phyloP scores from a whole-genome alignment of 1,140 invertebrate species.

The Gonioctena quinquepunctata region DNA sequence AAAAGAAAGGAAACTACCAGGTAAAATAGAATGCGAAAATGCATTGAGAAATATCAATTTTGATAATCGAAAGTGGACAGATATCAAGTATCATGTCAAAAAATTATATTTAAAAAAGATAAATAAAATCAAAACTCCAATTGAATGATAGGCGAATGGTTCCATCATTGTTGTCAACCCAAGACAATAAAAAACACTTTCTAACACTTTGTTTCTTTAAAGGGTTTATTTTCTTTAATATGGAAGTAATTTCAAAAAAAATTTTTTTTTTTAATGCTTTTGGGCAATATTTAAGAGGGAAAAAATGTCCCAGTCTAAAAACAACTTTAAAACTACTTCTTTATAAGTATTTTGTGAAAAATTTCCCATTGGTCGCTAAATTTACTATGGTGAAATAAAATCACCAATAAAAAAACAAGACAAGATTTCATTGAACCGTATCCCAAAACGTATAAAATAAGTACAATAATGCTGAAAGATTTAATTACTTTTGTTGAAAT shows the following conservation, averaged over 20 bases:
- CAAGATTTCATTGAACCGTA: too few relatives aligned
- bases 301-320: not conserved
- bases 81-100: not conserved
- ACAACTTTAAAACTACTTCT: not conserved
- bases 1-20: not conserved
- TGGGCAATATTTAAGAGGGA: not conserved
- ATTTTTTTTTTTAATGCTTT: too few relatives aligned
- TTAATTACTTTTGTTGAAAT: too few relatives aligned
- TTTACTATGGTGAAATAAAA: too few relatives aligned
- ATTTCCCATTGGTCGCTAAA: too few relatives aligned
- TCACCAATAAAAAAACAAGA: too few relatives aligned
- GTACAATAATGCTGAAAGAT: too few relatives aligned
- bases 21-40: not conserved
- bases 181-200: too few relatives aligned
- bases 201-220: not conserved
- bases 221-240: not conserved
- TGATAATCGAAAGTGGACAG: not conserved
- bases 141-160: not conserved
- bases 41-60: not conserved
- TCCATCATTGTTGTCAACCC: not conserved
- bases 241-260: not conserved
- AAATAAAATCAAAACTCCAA: not conserved
- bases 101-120: not conserved
- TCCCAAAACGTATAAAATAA: too few relatives aligned
- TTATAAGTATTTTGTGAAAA: too few relatives aligned